Evolutionary conservation across 1,140 invertebrate species (phyloP).

Genomic region (Tetragnatha versicolor): DNA sequence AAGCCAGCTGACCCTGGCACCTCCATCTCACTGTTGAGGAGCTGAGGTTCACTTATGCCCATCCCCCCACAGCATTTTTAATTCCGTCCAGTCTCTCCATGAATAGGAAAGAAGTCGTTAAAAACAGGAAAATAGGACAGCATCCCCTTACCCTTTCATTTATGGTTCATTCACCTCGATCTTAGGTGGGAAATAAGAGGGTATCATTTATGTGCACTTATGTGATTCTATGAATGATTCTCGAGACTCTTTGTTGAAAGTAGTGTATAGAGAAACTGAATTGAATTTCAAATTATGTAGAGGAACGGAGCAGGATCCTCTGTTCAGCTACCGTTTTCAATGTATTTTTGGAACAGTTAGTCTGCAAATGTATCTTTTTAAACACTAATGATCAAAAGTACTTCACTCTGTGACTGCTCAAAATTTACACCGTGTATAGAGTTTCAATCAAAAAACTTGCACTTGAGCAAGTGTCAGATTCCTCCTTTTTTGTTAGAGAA

Average conservation of each 20-base stretch:
- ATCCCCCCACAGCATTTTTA: slow-evolving; percentile 54
- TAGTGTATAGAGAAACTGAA: slow-evolving; percentile 19
- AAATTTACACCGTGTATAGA: slow-evolving; percentile 41
- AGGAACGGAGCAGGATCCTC: not conserved
- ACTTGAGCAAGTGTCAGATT: slow-evolving; percentile 17
- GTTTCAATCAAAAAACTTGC: slow-evolving; percentile 27
- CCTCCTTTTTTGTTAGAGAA: slow-evolving; percentile 43
- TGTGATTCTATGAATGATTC: not conserved
- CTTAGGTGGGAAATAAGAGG: not conserved
- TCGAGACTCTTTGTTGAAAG: not conserved
- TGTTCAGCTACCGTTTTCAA: slow-evolving; percentile 13
- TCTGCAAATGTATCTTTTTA: slow-evolving; percentile 27
- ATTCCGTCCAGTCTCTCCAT: slow-evolving; percentile 55
- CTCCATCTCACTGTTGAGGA: slow-evolving; percentile 4
- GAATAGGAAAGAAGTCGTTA: slow-evolving; percentile 41
- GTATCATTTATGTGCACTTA: slow-evolving; percentile 35
- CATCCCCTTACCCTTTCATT: slow-evolving; percentile 43
- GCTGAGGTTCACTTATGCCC: slow-evolving; percentile 47
- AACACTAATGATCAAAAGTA: slow-evolving; percentile 42
- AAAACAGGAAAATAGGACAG: slow-evolving; percentile 46
- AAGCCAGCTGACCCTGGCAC: slow-evolving; percentile 19
- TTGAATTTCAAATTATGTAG: slow-evolving; percentile 3
- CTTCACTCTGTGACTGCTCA: slow-evolving; percentile 36
- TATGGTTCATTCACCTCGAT: slow-evolving; percentile 29
- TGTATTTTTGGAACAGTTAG: slow-evolving; percentile 37